phyloP scores from a whole-genome alignment of 2,113 vertebrate species.

The Callipepla californica region DNA sequence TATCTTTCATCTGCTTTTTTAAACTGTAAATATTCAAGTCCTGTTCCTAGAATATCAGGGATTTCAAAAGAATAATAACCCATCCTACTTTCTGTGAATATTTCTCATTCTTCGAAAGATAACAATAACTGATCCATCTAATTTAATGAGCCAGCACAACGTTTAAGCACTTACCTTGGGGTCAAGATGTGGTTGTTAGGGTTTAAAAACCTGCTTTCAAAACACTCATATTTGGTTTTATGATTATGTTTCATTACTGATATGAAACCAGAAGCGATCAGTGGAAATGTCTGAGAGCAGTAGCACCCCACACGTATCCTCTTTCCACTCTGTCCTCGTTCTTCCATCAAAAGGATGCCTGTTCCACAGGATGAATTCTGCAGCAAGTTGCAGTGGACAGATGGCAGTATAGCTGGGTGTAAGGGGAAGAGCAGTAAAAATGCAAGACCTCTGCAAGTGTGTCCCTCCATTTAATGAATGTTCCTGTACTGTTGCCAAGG shows the following conservation, averaged over 20 bases:
- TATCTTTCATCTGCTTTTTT: slow-evolving; percentile 25
- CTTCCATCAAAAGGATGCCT: background rate
- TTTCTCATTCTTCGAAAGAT: slow-evolving; percentile 39
- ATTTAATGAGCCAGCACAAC: background rate
- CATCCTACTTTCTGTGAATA: background rate
- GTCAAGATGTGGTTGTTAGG: background rate
- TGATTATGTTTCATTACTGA: background rate
- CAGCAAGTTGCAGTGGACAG: background rate
- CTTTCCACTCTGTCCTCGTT: background rate
- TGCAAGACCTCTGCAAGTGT: background rate
- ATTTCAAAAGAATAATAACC: slow-evolving; percentile 28
- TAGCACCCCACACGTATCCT: background rate
- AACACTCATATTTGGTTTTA: background rate
- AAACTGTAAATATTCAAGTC: slow-evolving; percentile 20
- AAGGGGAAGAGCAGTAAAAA: background rate
- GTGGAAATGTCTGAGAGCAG: background rate
- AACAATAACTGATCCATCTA: background rate
- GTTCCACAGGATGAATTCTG: background rate
- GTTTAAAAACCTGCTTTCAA: slow-evolving; percentile 15
- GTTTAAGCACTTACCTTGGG: background rate
- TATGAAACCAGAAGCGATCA: background rate
- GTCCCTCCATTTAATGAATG: background rate
- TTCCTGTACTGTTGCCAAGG: background rate
- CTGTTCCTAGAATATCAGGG: slow-evolving; percentile 3
- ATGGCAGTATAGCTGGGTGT: background rate